Evolutionary conservation across 2,888 invertebrate species (phyloP).

Genomic region (Agrochola circellaris): DNA sequence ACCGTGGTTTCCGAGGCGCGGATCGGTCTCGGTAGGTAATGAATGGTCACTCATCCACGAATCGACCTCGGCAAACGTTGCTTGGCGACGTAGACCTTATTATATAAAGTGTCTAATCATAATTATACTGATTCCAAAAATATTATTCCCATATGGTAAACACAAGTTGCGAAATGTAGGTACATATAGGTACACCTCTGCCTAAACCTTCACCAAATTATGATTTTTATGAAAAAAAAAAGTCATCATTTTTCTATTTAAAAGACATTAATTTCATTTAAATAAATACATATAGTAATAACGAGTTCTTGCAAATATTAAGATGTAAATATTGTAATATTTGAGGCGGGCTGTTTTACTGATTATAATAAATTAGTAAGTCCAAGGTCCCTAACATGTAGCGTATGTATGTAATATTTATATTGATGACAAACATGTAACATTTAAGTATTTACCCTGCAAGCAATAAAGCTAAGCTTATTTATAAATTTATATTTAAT

Average conservation of each 20-base stretch:
- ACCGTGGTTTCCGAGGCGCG: too few species aligned
- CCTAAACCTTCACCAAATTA: background rate
- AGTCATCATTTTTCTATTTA: background rate
- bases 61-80: too few species aligned
- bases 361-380: background rate
- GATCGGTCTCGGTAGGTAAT: too few species aligned
- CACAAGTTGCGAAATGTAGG: too few species aligned
- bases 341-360: background rate
- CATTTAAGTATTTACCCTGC: background rate
- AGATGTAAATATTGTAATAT: background rate
- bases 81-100: too few species aligned
- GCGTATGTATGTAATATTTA: background rate
- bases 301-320: background rate
- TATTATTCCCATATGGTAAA: too few species aligned
- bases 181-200: background rate
- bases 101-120: too few species aligned
- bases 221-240: background rate
- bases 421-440: background rate
- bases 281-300: background rate
- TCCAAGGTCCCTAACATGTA: conserved; percentile 3
- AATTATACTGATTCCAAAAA: too few species aligned
- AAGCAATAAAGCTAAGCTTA: too few species aligned
- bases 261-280: background rate
- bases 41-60: too few species aligned
- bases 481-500: too few species aligned